Base-by-base conservation (phyloP, 2,797 vertebrate species). In the Buceros bicornis region DNA sequence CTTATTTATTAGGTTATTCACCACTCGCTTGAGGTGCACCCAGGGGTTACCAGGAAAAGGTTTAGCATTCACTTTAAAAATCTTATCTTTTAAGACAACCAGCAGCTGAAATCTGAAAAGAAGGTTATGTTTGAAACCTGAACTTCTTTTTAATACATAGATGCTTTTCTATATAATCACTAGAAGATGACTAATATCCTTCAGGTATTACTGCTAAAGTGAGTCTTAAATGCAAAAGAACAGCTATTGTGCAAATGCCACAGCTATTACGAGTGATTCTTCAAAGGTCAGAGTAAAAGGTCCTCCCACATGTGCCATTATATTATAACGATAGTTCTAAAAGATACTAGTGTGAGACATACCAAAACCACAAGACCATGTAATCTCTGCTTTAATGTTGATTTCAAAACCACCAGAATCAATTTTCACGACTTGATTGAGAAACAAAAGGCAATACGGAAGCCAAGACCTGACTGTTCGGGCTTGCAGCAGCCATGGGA, bases 121-220 rank as follows among this genome's bases (percentile, higher is more conserved):
- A 83, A 5, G 16, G 21, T 66, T 83, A 70, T 18, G 21, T 72
- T 89, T 90, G 71, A 87, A 96, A 86, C 10, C 13, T 80, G 47
- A 92, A 65, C 28, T 91, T 87, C 65, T 79, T 85, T 92, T 66
- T 61, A 89, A 82, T 77, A 87, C 64, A 60, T 29, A 69, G 54
- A 54, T 65, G 33, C 20, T 72, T n/a, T 82, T 58, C 91, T 79
- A 60, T 70, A 74, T 45, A 87, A 81, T 93, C 71, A 70, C 86
- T 87, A 89, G 69, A 89, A 93, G 82, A 93, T 97, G 85, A 97
- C 92, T 97, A 97, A 96, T 67, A 84, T 62, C 26, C 62, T 90
- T 86, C 77, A 92, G 53, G 66, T 94, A 87, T 86, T 86, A 73
- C 84, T 89, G 70, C 61, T 94, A 73, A 93, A 90, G 77, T 74